A percentile compares a stretch with the other conserved stretches of the same genome.
phyloP scores from a whole-genome alignment of 2,113 vertebrate genomes.

The Cynoglossus semilaevis region DNA sequence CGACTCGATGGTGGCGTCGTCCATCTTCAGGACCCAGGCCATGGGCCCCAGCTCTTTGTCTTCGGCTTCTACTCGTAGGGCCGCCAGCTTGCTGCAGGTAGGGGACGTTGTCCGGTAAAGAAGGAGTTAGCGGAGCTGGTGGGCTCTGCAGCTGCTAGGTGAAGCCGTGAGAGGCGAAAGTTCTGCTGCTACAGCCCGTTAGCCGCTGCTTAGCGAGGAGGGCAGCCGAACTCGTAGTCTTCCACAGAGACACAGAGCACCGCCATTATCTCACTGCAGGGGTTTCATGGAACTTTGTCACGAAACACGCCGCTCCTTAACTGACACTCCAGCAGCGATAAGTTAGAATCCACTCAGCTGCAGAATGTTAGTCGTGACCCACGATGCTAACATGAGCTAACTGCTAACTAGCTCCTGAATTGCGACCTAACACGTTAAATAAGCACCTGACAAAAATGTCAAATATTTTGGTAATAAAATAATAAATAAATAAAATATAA shows the following conservation, averaged over 20 bases:
- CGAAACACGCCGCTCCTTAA: constrained; percentile 15
- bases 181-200: constrained; percentile 63
- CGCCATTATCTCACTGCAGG: constrained; percentile 60
- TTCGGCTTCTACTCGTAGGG: constrained; percentile 73
- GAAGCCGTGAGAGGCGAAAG: constrained; percentile 54
- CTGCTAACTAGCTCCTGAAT: constrained; percentile 46
- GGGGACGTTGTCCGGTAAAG: constrained; percentile 37
- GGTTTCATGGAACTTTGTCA: constrained; percentile 7
- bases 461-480: not conserved
- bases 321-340: constrained; percentile 19
- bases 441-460: not conserved
- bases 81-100: constrained; percentile 74
- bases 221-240: constrained; percentile 56
- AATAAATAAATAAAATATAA: constrained; percentile 16
- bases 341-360: constrained; percentile 35
- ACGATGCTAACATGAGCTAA: constrained; percentile 60
- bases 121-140: constrained; percentile 28
- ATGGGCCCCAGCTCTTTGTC: constrained; percentile 81
- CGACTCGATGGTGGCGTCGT: constrained; percentile 89
- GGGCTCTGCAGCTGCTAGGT: constrained; percentile 51
- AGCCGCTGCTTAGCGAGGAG: constrained; percentile 55
- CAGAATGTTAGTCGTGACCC: constrained; percentile 57
- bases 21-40: constrained; percentile 97
- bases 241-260: constrained; percentile 29
- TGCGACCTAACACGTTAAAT: constrained; percentile 26